Base-by-base conservation (phyloP, 2,797 vertebrate species). In the Lepus townsendii region DNA sequence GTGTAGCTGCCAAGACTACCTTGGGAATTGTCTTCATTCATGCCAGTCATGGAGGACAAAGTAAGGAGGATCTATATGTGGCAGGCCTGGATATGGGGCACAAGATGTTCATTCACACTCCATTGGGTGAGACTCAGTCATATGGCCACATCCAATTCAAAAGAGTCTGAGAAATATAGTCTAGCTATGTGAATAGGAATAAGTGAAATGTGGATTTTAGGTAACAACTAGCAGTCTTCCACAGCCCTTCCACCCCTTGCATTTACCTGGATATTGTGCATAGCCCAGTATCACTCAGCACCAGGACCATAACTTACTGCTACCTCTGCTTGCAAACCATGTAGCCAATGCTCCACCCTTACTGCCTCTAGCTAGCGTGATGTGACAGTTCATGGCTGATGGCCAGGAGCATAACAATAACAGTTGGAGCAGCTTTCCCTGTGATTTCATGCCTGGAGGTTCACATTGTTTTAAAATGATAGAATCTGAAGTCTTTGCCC, bases 401-500 rank as follows among this genome's bases (percentile, higher is more conserved):
- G 4, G 4, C 84, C 85, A 88, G 42, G 84, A 66, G 3, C 22
- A 30, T 50, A 62, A 83, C 76, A 72, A 47, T 38, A 42, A 83
- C 62, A 79, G 66, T 6, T 54, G 52, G 62, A 86, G 66, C 85
- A 60, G 7, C 71, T 83, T 60, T 57, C 62, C 76, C 32, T 38
- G 32, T 76, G 57, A 71, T 71, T 86, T 83, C 68, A 83, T n/a
- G 82, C 83, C 92, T 83, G 1, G 66, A 88, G 78, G 20, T 16
- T 24, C 52, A 87, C 57, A 22, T 60, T 79, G 38, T 76, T 84
- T 86, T 68, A 57, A 79, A 87, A 85, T 57, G 54, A 86, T 50
- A 66, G 52, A 62, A 57, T 78, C 54, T 35, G 62, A 88, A 83
- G 60, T 24, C 76, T 93, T 90, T 20, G 47, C 86, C 68, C 83